Conservation (phyloP, 2,113 vertebrate genomes). For the Ptilorrhoa leucosticta region DNA sequence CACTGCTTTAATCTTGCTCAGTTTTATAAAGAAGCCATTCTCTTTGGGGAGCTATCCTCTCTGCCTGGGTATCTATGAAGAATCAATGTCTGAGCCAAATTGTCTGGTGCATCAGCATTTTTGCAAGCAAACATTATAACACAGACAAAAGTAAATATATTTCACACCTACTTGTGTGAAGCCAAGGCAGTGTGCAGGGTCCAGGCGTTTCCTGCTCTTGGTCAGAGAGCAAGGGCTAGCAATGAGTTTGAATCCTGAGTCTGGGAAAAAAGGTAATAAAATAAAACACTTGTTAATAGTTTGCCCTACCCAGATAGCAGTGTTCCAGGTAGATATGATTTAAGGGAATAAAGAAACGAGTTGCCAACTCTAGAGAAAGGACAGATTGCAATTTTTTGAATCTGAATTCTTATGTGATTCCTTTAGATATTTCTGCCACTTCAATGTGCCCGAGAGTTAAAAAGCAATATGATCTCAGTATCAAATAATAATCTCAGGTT, state of each 20-base stretch:
- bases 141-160: not conserved
- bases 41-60: not conserved
- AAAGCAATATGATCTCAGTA: not conserved
- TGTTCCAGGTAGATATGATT: not conserved
- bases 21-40: not conserved
- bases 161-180: not conserved
- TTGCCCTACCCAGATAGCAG: not conserved
- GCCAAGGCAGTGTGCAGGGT: not conserved
- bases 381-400: not conserved
- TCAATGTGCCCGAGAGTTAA: not conserved
- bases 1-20: not conserved
- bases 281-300: not conserved
- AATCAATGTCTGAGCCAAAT: not conserved
- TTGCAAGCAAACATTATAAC: not conserved
- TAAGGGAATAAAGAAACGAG: not conserved
- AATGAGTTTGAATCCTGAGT: not conserved
- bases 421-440: not conserved
- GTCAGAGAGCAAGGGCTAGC: not conserved
- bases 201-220: not conserved
- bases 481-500: not conserved
- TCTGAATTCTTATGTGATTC: not conserved
- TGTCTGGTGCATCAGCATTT: not conserved
- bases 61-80: not conserved
- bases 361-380: not conserved
- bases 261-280: not conserved